Conservation (phyloP, 1,140 invertebrate genomes). For the Temnothorax nylanderi region DNA sequence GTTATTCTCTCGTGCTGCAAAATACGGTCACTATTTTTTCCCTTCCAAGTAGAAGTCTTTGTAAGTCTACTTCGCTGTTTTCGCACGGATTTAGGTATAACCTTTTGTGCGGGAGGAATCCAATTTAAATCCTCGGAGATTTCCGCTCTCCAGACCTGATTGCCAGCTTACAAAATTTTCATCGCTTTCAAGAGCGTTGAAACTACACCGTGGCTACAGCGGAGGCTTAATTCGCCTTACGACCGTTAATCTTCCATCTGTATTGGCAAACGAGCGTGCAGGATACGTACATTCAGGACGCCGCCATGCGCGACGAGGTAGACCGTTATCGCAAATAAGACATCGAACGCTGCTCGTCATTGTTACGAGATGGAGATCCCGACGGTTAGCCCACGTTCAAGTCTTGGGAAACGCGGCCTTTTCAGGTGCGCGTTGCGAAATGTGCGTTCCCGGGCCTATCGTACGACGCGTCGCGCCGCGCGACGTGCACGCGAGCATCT, state of each 20-base stretch:
- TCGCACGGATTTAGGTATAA: neutral
- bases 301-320: slow-evolving; percentile 26
- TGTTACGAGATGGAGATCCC: slow-evolving; percentile 41
- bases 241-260: slow-evolving; percentile 37
- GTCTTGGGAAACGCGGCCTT: slow-evolving; percentile 47
- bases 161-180: neutral
- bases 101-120: neutral
- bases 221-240: slow-evolving; percentile 14
- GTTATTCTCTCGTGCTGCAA: neutral
- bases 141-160: neutral
- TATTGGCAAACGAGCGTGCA: slow-evolving; percentile 35
- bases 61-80: neutral
- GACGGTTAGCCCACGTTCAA: slow-evolving; percentile 19
- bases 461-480: neutral
- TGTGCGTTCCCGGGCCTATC: neutral
- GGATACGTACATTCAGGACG: slow-evolving; percentile 1
- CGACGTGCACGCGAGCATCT: slow-evolving; percentile 10
- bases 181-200: neutral
- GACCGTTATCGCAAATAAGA: slow-evolving; percentile 47
- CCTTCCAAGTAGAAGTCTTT: neutral
- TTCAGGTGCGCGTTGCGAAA: slow-evolving; percentile 35
- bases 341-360: slow-evolving; percentile 62
- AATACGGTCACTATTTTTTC: neutral
- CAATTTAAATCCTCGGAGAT: slow-evolving; percentile 15
- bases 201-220: neutral